Conservation (phyloP, 2,888 invertebrate genomes). For the Heliconius ismenius region DNA sequence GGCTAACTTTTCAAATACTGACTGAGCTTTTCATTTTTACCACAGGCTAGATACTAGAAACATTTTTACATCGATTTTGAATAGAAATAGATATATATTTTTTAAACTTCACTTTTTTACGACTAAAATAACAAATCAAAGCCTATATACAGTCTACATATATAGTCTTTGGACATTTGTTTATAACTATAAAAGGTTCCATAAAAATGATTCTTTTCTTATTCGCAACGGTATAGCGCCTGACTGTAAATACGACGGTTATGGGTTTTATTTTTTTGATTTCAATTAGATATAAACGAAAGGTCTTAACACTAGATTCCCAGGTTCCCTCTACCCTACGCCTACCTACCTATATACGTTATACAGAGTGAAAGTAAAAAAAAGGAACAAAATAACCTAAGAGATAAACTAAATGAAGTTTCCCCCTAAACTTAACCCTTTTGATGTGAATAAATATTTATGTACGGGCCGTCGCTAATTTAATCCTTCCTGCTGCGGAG, state of each 20-base stretch:
- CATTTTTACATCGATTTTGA: background rate
- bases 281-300: too few relatives aligned
- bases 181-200: too few relatives aligned
- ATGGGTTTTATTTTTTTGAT: too few relatives aligned
- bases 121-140: background rate
- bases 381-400: background rate
- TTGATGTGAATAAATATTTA: background rate
- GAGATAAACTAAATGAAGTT: background rate
- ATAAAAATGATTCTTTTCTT: too few relatives aligned
- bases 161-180: too few relatives aligned
- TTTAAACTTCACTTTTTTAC: background rate
- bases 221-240: too few relatives aligned
- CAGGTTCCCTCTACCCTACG: too few relatives aligned
- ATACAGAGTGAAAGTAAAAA: background rate
- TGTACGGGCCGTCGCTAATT: conserved; percentile 5
- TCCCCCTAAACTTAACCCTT: too few relatives aligned
- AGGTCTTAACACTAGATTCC: too few relatives aligned
- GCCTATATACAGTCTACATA: background rate
- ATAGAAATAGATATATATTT: background rate
- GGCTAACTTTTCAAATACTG: conserved; percentile 10
- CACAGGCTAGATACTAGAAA: background rate
- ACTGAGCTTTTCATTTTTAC: conserved; percentile 7
- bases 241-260: too few relatives aligned
- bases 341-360: too few relatives aligned
- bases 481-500: background rate